A percentile compares a stretch with the other conserved stretches of the same genome.
These are phyloP conservation scores for Aporophyla nigra DNA, from an alignment of 2,888 invertebrate species.

Conservation along the genomic window DNA sequence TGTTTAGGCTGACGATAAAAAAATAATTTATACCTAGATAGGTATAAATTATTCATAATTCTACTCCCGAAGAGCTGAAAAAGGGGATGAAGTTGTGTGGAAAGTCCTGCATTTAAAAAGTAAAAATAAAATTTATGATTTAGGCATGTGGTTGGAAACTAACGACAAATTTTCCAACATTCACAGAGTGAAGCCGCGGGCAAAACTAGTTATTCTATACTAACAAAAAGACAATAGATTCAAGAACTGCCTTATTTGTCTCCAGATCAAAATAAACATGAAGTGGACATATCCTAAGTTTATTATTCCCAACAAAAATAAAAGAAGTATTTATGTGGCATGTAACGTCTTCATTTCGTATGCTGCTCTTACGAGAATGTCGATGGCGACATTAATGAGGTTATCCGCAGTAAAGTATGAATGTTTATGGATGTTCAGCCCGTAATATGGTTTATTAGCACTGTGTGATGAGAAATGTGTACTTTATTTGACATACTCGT, in stretches of 20 bases:
- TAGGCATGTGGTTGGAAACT: too few species aligned
- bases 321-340: constrained; percentile 55
- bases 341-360: constrained; percentile 51
- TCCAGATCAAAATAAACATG: constrained; percentile 26
- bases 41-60: too few species aligned
- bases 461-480: constrained; percentile 37
- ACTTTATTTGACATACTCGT: constrained; percentile 26
- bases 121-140: too few species aligned
- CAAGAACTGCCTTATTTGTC: constrained; percentile 20
- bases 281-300: constrained; percentile 36
- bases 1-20: too few species aligned
- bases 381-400: constrained; percentile 56
- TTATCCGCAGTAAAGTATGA: constrained; percentile 56
- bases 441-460: constrained; percentile 57
- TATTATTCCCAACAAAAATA: constrained; percentile 53
- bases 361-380: constrained; percentile 52
- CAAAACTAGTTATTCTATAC: too few species aligned
- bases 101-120: too few species aligned
- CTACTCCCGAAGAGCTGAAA: too few species aligned
- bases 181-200: too few species aligned
- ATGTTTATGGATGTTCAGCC: constrained; percentile 55
- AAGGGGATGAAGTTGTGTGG: too few species aligned
- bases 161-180: too few species aligned
- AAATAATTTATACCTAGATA: too few species aligned
- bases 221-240: background rate